Conservation (phyloP, 1,140 invertebrate genomes). For the Polypedilum pembai region DNA sequence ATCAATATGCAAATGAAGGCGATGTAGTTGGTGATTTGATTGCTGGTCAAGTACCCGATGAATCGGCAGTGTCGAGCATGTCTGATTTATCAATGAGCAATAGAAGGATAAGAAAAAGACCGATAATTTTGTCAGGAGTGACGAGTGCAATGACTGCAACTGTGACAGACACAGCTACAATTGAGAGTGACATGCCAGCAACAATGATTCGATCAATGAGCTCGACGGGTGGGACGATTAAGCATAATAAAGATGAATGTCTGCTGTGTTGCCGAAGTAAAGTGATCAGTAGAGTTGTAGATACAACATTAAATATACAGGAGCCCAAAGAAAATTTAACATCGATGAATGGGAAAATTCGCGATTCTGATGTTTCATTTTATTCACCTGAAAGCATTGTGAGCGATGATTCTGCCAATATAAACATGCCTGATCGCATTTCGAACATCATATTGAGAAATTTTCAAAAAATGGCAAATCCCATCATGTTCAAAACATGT, state of each 20-base stretch:
- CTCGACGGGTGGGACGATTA: background rate
- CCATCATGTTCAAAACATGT: conserved; percentile 57
- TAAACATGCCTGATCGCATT: conserved; percentile 37
- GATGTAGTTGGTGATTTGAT: conserved; percentile 34
- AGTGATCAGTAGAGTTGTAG: background rate
- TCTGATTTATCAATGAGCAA: conserved; percentile 40
- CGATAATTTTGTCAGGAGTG: background rate
- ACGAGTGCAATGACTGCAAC: background rate
- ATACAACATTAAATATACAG: background rate
- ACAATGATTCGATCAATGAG: background rate
- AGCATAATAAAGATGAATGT: conserved; percentile 12
- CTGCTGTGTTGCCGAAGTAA: background rate
- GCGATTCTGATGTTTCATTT: conserved; percentile 37
- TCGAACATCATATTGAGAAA: conserved; percentile 53
- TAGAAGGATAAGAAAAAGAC: conserved; percentile 34
- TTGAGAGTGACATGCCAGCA: background rate
- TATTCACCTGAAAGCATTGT: conserved; percentile 42
- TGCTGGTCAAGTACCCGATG: background rate
- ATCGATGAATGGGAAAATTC: background rate
- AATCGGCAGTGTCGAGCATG: conserved; percentile 20
- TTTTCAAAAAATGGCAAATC: conserved; percentile 59
- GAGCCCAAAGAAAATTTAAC: background rate
- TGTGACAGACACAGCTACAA: background rate
- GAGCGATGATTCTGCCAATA: conserved; percentile 37
- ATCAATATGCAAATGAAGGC: conserved; percentile 38